Evolutionary conservation across 2,888 invertebrate species (phyloP), one percentile per base, ranked within the genome.

Genomic region (Plemyria rubiginata): DNA sequence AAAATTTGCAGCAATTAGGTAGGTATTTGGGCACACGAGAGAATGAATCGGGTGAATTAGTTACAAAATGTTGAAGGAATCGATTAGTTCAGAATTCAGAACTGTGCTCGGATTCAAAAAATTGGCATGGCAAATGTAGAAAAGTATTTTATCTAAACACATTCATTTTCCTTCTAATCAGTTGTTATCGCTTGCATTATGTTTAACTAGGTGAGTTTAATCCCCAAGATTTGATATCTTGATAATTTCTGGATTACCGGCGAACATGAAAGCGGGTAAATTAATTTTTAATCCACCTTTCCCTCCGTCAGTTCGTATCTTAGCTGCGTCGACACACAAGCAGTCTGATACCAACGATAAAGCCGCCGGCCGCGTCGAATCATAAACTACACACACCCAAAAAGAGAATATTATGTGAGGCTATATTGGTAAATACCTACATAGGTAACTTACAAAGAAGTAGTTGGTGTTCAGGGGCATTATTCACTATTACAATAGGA

Each of bases 171-270:
- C 80, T 83, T 80, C 80, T 88, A 89, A 90, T 88, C 88, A 82
- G 76, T 74, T 75, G 83, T 87, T 91, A 92, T 92, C 92, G 75
- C 72, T 77, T 83, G 80, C 84, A 88, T 87, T 87, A 83, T 88
- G 86, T 90, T 88, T 88, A 87, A 86, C 88, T 85, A 85, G 87
- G 84, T 82, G 79, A 75, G 85, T 86, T 83, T 91, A 91, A 92
- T 91, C 90, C 91, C 68, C 80, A 78, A 79, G 86, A 87, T 87
- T 90, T 89, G 90, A 90, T 92, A 91, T 88, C 89, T 85, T 86
- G 91, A 92, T 92, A 92, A 88, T 78, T 82, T 84, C 78, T 72
- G 91, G 90, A 90, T 92, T 91, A 92, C 83, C 91, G 92, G 91
- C 85, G 79, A 85, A 92, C 90, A 90, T 92, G 84, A 92, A 92